Evolutionary conservation across 1,140 invertebrate species (phyloP).

Genomic region (Temnothorax nylanderi): DNA sequence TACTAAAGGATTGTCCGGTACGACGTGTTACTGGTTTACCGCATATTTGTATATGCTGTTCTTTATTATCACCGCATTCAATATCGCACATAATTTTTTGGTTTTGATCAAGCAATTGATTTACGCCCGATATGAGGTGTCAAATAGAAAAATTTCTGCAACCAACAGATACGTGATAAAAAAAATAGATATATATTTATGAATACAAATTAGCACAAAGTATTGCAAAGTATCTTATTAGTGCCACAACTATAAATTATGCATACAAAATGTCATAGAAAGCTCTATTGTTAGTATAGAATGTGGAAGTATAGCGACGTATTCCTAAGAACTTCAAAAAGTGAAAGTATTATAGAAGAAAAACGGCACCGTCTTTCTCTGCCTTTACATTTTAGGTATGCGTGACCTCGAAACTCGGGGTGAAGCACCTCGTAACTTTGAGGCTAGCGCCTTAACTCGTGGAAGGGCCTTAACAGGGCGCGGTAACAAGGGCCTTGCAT

Average conservation of each 20-base stretch:
- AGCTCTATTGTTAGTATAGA: not conserved
- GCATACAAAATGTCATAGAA: not conserved
- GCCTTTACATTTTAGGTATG: not conserved
- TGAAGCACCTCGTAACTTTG: constrained; percentile 34
- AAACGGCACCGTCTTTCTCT: not conserved
- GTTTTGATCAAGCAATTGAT: not conserved
- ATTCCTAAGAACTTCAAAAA: not conserved
- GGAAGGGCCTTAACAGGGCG: constrained; percentile 24
- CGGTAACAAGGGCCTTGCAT: constrained; percentile 37
- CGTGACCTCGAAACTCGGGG: constrained; percentile 22
- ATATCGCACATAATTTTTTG: not conserved
- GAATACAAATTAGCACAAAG: not conserved
- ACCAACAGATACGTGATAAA: not conserved
- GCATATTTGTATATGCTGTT: not conserved
- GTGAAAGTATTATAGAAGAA: not conserved
- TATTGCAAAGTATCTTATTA: not conserved
- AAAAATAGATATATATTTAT: not conserved
- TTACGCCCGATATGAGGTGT: not conserved
- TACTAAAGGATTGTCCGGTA: not conserved
- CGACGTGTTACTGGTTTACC: not conserved
- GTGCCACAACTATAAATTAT: not conserved
- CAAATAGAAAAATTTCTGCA: not conserved
- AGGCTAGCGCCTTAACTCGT: not conserved
- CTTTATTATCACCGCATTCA: not conserved
- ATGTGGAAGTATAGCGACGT: not conserved